A percentile compares a stretch with the other conserved stretches of the same genome.
phyloP scores from a whole-genome alignment of 2,888 invertebrate species.

The Erebia palarica region DNA sequence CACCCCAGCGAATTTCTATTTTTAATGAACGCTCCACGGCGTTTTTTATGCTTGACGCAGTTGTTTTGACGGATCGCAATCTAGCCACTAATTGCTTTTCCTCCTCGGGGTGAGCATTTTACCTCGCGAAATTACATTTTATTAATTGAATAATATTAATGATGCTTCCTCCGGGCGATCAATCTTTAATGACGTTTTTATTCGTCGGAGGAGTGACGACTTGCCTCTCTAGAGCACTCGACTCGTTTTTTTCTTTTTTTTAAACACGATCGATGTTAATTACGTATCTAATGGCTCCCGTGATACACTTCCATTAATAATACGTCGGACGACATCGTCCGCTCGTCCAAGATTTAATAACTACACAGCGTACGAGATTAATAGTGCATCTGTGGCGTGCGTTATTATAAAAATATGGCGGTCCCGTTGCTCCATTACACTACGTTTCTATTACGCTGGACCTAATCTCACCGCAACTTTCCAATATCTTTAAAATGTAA shows the following conservation, averaged over 20 bases:
- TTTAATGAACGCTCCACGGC: slow-evolving; percentile 76
- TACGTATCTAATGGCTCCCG: slow-evolving; percentile 81
- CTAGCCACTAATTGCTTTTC: slow-evolving; percentile 83
- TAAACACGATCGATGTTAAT: slow-evolving; percentile 75
- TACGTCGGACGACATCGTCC: slow-evolving; percentile 70
- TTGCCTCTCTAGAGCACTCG: slow-evolving; percentile 55
- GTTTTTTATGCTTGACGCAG: slow-evolving; percentile 73
- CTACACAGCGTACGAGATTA: slow-evolving; percentile 70
- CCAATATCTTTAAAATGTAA: slow-evolving; percentile 34
- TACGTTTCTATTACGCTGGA: slow-evolving; percentile 43
- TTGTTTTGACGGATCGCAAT: slow-evolving; percentile 83
- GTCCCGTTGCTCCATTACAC: slow-evolving; percentile 46
- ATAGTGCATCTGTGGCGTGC: slow-evolving; percentile 72
- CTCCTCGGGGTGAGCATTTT: slow-evolving; percentile 76
- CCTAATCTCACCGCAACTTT: slow-evolving; percentile 35
- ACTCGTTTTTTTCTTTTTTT: slow-evolving; percentile 56
- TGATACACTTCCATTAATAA: slow-evolving; percentile 83
- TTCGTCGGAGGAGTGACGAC: slow-evolving; percentile 72
- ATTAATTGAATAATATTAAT: slow-evolving; percentile 83
- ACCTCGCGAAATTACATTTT: slow-evolving; percentile 79
- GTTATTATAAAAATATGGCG: slow-evolving; percentile 69
- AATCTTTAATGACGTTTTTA: slow-evolving; percentile 82
- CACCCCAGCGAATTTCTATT: slow-evolving; percentile 79
- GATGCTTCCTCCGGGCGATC: slow-evolving; percentile 78
- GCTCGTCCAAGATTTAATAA: slow-evolving; percentile 77